Percentiles rank a stretch among this genome's conserved stretches.
phyloP scores from a whole-genome alignment of 1,140 invertebrate genomes.

The Ruditapes philippinarum region DNA sequence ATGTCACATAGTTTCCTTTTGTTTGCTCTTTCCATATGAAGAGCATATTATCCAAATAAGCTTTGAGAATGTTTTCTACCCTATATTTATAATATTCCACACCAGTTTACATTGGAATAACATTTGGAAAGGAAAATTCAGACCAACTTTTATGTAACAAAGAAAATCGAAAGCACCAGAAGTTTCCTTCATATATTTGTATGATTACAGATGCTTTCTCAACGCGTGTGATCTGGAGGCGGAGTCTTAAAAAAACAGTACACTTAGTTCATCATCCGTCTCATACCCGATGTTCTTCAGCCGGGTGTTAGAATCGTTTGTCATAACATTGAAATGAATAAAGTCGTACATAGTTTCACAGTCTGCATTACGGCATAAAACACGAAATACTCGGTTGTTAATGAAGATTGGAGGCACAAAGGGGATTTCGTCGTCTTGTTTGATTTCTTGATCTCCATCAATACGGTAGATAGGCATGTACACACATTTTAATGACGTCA shows the following conservation, averaged over 20 bases:
- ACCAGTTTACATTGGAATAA: conserved; percentile 92
- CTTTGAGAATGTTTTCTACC: background rate
- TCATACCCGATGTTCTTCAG: conserved; percentile 6
- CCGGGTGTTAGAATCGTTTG: background rate
- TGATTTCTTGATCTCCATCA: conserved; percentile 8
- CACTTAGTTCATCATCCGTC: conserved; percentile 32
- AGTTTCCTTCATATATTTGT: conserved; percentile 79
- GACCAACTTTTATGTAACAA: conserved; percentile 94
- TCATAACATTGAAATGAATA: conserved; percentile 36
- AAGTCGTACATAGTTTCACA: conserved; percentile 38
- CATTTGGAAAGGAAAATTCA: conserved; percentile 95
- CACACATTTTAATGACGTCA: conserved; percentile 50
- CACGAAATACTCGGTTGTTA: conserved; percentile 17
- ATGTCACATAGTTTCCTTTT: conserved; percentile 91
- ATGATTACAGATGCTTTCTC: conserved; percentile 65
- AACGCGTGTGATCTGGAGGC: conserved; percentile 66
- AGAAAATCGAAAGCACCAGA: conserved; percentile 90
- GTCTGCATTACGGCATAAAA: background rate
- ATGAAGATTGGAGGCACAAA: conserved; percentile 50
- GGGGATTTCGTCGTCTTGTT: background rate
- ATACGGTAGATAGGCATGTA: conserved; percentile 3
- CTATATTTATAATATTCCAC: conserved; percentile 1
- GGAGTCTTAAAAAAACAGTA: conserved; percentile 67
- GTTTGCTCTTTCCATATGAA: conserved; percentile 85
- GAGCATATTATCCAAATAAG: conserved; percentile 55